A percentile compares a stretch with the other conserved stretches of the same genome.
These are phyloP conservation scores for Aphodius granarius DNA, from an alignment of 2,888 invertebrate species.

Conservation along the genomic window DNA sequence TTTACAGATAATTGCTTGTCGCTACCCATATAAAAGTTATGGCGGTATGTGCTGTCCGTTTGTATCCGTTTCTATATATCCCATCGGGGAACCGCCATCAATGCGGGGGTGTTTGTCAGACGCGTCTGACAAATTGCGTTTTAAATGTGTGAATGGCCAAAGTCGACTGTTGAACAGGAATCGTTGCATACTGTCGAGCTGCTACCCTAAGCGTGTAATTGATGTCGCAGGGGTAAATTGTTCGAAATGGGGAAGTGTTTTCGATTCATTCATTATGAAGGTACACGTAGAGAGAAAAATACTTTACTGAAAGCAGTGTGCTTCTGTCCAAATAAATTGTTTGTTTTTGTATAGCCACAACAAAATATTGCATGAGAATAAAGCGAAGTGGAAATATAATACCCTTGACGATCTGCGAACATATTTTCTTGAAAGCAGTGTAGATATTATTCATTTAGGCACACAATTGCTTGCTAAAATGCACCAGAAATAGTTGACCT, in stretches of 20 bases:
- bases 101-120: background rate
- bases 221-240: background rate
- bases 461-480: no score
- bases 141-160: background rate
- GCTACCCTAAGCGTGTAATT: background rate
- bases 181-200: background rate
- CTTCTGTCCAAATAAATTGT: no score
- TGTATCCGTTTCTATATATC: background rate
- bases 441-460: no score
- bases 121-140: background rate
- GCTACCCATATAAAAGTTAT: slow-evolving; percentile 7
- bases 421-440: no score
- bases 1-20: slow-evolving; percentile 44
- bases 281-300: no score
- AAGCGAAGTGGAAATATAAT: no score
- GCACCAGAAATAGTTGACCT: no score
- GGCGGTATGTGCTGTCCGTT: background rate
- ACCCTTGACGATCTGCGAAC: no score
- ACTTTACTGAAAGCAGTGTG: no score
- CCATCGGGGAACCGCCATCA: background rate
- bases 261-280: background rate
- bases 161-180: background rate
- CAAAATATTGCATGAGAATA: no score
- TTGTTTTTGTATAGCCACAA: no score
- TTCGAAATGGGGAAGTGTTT: background rate